These are phyloP conservation scores for Eupsittula cactorum DNA, from an alignment of 2,113 vertebrate genomes.

Conservation along the genomic window DNA sequence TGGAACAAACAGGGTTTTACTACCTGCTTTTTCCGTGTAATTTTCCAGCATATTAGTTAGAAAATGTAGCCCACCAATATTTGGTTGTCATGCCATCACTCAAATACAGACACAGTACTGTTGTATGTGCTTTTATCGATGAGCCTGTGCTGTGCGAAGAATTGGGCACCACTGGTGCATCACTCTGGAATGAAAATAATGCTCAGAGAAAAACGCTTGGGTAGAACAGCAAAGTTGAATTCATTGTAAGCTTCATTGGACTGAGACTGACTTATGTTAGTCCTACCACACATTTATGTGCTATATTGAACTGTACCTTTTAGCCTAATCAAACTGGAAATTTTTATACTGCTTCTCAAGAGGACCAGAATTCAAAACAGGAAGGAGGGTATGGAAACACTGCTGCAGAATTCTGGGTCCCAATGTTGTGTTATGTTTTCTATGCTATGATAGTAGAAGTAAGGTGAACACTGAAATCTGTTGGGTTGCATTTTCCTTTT, in stretches of 20 bases:
- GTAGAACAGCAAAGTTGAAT: not conserved
- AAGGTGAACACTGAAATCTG: not conserved
- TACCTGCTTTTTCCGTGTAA: not conserved
- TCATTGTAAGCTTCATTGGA: not conserved
- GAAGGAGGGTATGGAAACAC: not conserved
- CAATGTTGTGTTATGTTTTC: not conserved
- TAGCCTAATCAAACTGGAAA: not conserved
- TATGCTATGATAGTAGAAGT: not conserved
- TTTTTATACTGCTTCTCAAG: not conserved
- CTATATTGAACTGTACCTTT: not conserved
- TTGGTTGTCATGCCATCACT: not conserved
- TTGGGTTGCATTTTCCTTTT: not conserved
- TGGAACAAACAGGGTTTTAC: not conserved
- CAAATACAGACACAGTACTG: not conserved
- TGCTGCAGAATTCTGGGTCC: not conserved
- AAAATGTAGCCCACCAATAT: slow-evolving; percentile 15
- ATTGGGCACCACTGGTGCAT: not conserved
- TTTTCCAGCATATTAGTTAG: not conserved
- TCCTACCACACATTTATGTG: not conserved
- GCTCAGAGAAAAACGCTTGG: not conserved
- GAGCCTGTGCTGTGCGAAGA: not conserved
- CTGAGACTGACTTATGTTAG: not conserved
- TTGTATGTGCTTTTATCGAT: too few species aligned
- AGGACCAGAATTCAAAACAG: not conserved
- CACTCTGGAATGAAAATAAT: not conserved